Percentiles rank a stretch among this genome's conserved stretches.
phyloP scores from a whole-genome alignment of 2,888 invertebrate species.

The Magallana nippona region DNA sequence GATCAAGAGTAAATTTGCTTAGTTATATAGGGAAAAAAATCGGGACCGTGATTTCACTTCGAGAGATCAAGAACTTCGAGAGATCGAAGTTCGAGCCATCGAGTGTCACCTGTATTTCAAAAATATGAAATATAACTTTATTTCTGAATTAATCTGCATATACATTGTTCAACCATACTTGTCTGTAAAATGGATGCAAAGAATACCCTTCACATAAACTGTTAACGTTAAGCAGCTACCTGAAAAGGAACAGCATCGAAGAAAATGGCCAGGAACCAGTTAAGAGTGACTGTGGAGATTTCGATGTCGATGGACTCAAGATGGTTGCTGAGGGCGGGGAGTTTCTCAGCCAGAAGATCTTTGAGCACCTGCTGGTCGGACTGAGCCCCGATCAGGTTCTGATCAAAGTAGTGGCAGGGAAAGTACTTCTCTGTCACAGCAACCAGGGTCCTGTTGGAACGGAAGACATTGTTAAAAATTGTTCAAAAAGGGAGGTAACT shows the following conservation, averaged over 20 bases:
- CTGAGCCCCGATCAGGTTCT: conserved; percentile 81
- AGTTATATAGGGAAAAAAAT: no score
- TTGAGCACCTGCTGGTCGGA: conserved; percentile 82
- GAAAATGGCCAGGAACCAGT: conserved; percentile 82
- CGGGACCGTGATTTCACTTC: no score
- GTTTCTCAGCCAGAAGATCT: conserved; percentile 80
- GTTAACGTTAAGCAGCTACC: conserved; percentile 70
- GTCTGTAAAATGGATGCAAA: no score
- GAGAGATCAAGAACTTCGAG: no score
- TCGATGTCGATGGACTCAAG: conserved; percentile 81
- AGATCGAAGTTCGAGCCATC: no score
- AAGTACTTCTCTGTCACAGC: conserved; percentile 82
- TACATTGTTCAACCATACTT: no score
- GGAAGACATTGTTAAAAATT: no score
- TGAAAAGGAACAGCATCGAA: conserved; percentile 82
- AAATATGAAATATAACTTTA: no score
- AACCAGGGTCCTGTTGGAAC: conserved; percentile 80
- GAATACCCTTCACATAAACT: background rate
- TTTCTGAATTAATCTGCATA: no score
- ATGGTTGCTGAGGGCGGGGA: conserved; percentile 80
- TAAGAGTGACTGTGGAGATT: conserved; percentile 82
- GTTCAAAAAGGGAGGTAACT: no score
- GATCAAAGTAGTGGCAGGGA: conserved; percentile 81
- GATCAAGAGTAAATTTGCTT: no score
- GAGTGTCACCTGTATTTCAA: no score